phyloP scores from a whole-genome alignment of 2,888 invertebrate genomes.

The Galerucella calmariensis region DNA sequence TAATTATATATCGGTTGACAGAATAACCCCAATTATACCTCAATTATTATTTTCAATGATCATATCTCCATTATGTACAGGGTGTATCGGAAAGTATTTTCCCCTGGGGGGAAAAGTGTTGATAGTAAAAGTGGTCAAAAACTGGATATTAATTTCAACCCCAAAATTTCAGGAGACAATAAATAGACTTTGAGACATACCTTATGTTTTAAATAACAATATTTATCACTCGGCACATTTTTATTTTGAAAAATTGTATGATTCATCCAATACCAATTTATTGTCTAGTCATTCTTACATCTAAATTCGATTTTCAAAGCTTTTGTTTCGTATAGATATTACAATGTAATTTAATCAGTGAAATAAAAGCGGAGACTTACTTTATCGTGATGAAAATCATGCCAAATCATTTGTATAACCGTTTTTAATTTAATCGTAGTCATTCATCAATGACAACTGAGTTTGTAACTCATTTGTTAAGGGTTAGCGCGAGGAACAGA shows the following conservation, averaged over 20 bases:
- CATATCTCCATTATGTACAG: no score
- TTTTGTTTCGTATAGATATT: not conserved
- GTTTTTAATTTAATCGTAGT: not conserved
- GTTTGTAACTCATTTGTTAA: not conserved
- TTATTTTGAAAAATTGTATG: not conserved
- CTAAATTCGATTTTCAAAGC: not conserved
- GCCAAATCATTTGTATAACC: constrained; percentile 3
- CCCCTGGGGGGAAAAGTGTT: no score
- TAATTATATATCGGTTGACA: no score
- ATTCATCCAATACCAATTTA: not conserved
- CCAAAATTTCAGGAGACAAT: no score
- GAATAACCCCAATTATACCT: no score
- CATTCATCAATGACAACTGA: constrained; percentile 7
- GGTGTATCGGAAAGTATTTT: no score
- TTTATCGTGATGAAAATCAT: constrained; percentile 17
- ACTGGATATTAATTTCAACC: no score
- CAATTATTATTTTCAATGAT: no score
- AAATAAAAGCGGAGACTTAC: not conserved
- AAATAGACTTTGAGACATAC: no score
- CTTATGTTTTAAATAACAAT: no score
- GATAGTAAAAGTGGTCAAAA: no score
- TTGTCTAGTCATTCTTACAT: not conserved
- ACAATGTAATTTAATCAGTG: not conserved
- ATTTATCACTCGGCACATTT: no score
- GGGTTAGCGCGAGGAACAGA: not conserved